Base-by-base conservation (phyloP, 2,797 vertebrate genomes). In the Naso thynnoides region DNA sequence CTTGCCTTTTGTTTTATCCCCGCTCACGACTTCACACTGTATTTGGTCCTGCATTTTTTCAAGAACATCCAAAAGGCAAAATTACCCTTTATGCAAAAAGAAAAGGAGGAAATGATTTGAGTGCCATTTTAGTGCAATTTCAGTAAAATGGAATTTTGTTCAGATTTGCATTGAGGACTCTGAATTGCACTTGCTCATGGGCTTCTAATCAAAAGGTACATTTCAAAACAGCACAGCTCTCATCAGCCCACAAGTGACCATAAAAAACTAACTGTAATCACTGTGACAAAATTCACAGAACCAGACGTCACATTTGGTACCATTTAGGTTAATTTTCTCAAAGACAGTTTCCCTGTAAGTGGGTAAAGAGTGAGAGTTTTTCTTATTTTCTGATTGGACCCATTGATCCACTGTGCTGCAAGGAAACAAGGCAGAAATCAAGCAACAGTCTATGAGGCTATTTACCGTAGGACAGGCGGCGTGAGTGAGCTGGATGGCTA, bases 191-290 rank as follows among this genome's bases (percentile, higher is more conserved):
- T 53, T 53, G n/a, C 42, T 56, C 52, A 53, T 3, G 13, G 64
- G 55, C 27, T 73, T 73, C 59, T 79, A 73, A 88, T 84, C 79
- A 87, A 73, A 80, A 72, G 49, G 66, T 29, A n/a, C 52, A 58
- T 57, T 29, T 27, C 8, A 26, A 54, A 53, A 36, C 33, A 36
- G 0, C 26, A 24, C 21, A 27, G 21, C 18, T 62, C 58, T 62
- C 36, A 69, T 19, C 23, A 8, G 42, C 61, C 49, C 31, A 18
- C 49, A 31, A 59, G 52, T 77, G 56, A 76, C 70, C 70, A 69
- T 59, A 73, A 72, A 60, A 57, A 52, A 59, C 55, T 16, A 67
- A 78, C 72, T 77, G 42, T 47, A 76, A 73, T 84, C 66, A 86
- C 38, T 2, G 52, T 24, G 26, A 27, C 16, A 60, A n/a, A 62